Base-by-base conservation (phyloP, 2,113 vertebrate species). In the Pavo muticus region DNA sequence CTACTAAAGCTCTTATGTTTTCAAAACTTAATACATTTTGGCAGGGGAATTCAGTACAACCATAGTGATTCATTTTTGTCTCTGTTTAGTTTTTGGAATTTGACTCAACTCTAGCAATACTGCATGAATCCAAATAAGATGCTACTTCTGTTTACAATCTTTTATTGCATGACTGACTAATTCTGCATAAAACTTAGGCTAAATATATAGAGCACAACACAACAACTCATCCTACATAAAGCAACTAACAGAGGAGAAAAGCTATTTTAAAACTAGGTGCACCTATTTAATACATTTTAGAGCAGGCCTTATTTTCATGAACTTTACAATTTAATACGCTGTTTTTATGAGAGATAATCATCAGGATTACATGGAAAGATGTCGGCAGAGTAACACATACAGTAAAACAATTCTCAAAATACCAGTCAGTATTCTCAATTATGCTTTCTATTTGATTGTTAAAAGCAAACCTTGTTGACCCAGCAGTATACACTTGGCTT, bases 401-500 rank as follows among this genome's bases (percentile, higher is more conserved):
- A 60, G 60, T 83, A 48, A 76, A 95, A 83, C 50, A 60, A 59
- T 60, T 88, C 91, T 94, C 75, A 74, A 79, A 95, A 94, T 59
- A 57, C 37, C 63, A 74, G 45, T 74, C 35, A 73, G 87, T 87
- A 80, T 94, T 92, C 72, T 83, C 84, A 93, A 60, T 94, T 94
- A 71, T 68, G 39, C 68, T 90, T 96, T 90, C 64, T 83, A 19
- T 75, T 86, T 86, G 75, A 95, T 88, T 91, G 68, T 77, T 92
- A 85, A 81, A 92, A 91, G 78, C 45, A 82, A 56, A 47, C 77
- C 90, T 74, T 94, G 64, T 89, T 92, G 93, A 95, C 59, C 84
- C 64, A 91, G 91, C 91, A 95, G 64, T 91, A 91, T 68, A 95
- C 56, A 60, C 71, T 89, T 90, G 71, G 78, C 68, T 87, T 89